These are phyloP conservation scores for Zophobas morio DNA, from an alignment of 1,140 invertebrate species.

Conservation along the genomic window DNA sequence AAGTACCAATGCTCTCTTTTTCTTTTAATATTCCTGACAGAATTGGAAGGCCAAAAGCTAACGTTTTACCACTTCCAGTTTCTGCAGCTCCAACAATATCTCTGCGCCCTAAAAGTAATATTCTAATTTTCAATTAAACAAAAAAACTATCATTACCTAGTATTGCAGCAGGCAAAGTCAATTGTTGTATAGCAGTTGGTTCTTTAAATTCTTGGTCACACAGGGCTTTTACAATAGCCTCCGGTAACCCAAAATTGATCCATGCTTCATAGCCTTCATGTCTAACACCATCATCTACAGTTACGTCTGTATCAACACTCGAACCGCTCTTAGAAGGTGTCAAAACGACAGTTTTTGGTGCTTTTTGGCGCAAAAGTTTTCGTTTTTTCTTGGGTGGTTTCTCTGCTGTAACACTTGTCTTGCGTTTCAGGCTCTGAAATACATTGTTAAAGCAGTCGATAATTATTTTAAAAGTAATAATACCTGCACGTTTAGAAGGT, in stretches of 20 bases:
- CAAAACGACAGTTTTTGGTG: conserved; percentile 1
- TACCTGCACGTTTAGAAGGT: conserved; percentile 52
- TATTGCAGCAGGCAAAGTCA: conserved; percentile 88
- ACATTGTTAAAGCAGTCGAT: too few species aligned
- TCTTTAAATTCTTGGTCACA: conserved; percentile 81
- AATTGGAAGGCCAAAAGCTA: conserved; percentile 97
- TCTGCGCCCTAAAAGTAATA: conserved; percentile 71
- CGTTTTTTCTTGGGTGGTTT: conserved; percentile 34
- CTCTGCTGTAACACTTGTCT: conserved; percentile 2
- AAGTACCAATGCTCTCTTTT: conserved; percentile 67
- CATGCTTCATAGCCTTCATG: conserved; percentile 77
- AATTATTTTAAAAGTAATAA: conserved; percentile 7
- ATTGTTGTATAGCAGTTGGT: conserved; percentile 88
- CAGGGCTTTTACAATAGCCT: conserved; percentile 81
- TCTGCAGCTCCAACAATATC: conserved; percentile 97
- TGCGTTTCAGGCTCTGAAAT: conserved; percentile 19
- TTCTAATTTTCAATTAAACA: neutral
- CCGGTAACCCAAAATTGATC: conserved; percentile 79
- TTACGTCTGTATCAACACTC: neutral
- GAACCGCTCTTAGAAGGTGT: conserved; percentile 51
- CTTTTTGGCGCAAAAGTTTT: conserved; percentile 33
- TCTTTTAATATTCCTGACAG: conserved; percentile 85
- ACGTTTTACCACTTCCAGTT: conserved; percentile 97
- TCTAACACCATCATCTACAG: conserved; percentile 50
- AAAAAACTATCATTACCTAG: conserved; percentile 71